Percentiles rank a stretch among this genome's conserved stretches.
Conservation (phyloP, 2,888 invertebrate genomes). For the Sesamia inferens region DNA sequence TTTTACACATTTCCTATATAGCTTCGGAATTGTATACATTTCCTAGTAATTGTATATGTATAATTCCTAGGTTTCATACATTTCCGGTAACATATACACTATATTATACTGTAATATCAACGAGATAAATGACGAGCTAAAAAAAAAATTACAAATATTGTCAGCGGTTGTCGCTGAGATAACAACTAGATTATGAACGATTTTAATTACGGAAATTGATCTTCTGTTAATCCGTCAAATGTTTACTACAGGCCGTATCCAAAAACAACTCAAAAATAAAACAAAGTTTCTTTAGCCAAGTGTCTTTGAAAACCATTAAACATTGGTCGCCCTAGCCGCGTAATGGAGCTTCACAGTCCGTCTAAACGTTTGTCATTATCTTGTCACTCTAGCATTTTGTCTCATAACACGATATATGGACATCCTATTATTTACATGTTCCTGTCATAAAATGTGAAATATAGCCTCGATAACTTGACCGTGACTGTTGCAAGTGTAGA, state of each 20-base stretch:
- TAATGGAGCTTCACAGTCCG: slow-evolving; percentile 35
- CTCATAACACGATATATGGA: slow-evolving; percentile 29
- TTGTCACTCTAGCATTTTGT: slow-evolving; percentile 50
- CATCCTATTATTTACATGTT: slow-evolving; percentile 55
- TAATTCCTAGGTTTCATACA: no score
- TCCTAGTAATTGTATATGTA: no score
- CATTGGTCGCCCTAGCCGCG: slow-evolving; percentile 44
- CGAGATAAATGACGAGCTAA: no score
- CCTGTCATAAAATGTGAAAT: slow-evolving; percentile 43
- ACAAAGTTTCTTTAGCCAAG: neutral
- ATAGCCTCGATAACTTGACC: slow-evolving; percentile 47
- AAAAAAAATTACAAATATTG: no score
- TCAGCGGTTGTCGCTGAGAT: no score
- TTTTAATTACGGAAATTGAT: no score
- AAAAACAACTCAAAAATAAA: neutral
- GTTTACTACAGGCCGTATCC: neutral
- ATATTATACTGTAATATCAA: no score
- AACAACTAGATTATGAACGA: no score
- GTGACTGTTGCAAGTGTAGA: slow-evolving; percentile 26
- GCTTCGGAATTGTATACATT: no score
- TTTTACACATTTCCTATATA: no score
- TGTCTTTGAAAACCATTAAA: neutral
- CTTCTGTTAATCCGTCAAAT: neutral
- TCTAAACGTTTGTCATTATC: slow-evolving; percentile 53
- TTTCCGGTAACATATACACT: no score